Evolutionary conservation across 1,140 invertebrate genomes (phyloP), one percentile per base, ranked within the genome.

Genomic region (Aphaenogaster floridana): DNA sequence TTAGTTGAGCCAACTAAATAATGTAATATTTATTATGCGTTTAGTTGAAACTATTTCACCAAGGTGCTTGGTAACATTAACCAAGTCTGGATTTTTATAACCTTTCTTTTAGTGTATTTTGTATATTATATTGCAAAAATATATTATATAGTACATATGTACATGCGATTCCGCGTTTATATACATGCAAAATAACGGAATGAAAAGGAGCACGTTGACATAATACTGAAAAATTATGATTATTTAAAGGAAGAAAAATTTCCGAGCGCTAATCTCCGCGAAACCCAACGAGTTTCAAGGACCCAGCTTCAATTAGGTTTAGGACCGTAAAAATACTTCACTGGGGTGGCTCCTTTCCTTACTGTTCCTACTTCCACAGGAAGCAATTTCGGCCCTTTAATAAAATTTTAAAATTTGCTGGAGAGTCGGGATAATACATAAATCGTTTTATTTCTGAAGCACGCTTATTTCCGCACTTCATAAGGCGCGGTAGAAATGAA

Each of bases 331-430:
- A 93, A 92, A 91, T 90, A 90, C 81, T 88, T 83, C 17, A 83
- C 15, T 36, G 21, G 84, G 76, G 74, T 61, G 69, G 52, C 63
- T 54, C 28, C 61, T 50, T 84, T n/a, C 68, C 72, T 69, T 78
- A 59, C 52, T 48, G 21, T 48, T 28, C 17, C 50, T 68, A 66
- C 66, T 92, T 92, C 86, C 85, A 57, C 85, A 71, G 90, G 88
- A 93, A 92, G 89, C 89, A 91, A 93, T 92, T 92, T 92, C 86
- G 92, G 86, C 76, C 57, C 69, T 90, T 90, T 93, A 93, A 93
- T 93, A 81, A 89, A 93, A 92, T 92, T 92, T 93, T 91, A 84
- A 87, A 92, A 92, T 92, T 92, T 92, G 74, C 88, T 61, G 71
- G 74, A 59, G 54, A 86, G 66, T 80, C 63, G 8, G 54, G 77